Evolutionary conservation across 1,140 invertebrate genomes (phyloP).

Genomic region (Bombus difficillimus): DNA sequence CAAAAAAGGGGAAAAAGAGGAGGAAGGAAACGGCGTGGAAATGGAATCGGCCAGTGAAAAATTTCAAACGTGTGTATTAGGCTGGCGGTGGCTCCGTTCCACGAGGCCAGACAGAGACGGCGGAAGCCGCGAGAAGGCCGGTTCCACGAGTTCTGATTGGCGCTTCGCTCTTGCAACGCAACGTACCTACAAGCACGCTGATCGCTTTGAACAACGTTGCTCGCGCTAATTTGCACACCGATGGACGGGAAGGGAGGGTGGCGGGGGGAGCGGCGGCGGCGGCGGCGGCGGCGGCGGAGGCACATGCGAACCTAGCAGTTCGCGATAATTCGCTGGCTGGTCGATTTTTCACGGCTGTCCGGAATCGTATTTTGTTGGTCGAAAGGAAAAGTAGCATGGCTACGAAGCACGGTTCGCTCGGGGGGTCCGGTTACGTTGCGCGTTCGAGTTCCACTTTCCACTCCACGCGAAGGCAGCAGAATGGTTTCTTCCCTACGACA

Average conservation of each 20-base stretch:
- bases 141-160: conserved; percentile 27
- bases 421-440: not conserved
- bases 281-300: fast-evolving
- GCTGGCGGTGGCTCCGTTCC: not conserved
- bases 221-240: conserved; percentile 15
- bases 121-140: conserved; percentile 36
- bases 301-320: too few relatives aligned
- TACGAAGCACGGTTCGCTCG: too few relatives aligned
- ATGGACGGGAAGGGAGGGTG: not conserved
- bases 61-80: conserved; percentile 62
- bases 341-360: conserved; percentile 8
- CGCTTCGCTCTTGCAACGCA: conserved; percentile 29
- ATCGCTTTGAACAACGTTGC: conserved; percentile 4
- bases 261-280: fast-evolving
- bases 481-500: too few relatives aligned
- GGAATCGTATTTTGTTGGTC: not conserved
- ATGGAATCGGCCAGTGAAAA: conserved; percentile 60
- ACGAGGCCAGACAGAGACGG: conserved; percentile 42
- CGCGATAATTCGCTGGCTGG: conserved; percentile 7
- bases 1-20: not conserved
- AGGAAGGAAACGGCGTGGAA: conserved; percentile 58
- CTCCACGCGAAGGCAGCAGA: too few relatives aligned
- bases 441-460: too few relatives aligned
- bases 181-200: conserved; percentile 36
- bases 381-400: conserved; percentile 1